These are phyloP conservation scores for Onychomys torridus DNA, from an alignment of 2,797 vertebrate species.

Conservation along the genomic window DNA sequence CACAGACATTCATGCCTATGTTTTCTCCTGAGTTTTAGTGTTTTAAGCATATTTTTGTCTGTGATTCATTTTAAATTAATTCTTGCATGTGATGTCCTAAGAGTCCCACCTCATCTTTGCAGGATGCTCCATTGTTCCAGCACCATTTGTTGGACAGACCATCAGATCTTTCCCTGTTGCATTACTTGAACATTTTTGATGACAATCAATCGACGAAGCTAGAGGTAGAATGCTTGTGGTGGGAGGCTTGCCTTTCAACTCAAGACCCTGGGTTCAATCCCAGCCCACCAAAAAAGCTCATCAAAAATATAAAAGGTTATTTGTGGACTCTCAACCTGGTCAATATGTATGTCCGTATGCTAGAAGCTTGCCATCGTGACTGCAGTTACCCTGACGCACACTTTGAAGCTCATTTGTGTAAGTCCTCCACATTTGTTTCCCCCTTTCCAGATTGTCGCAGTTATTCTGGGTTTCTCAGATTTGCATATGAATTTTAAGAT, in stretches of 20 bases:
- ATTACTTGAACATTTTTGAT: not conserved
- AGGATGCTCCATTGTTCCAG: not conserved
- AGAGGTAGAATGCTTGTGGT: not conserved
- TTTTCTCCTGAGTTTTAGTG: not conserved
- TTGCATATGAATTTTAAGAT: conserved; percentile 42
- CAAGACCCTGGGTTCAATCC: not conserved
- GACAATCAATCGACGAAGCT: not conserved
- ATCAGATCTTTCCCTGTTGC: not conserved
- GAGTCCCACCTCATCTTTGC: not conserved
- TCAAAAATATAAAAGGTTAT: not conserved
- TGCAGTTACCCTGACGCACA: not conserved
- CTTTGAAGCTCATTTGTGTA: not conserved
- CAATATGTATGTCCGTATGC: not conserved
- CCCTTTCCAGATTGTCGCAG: conserved; percentile 25
- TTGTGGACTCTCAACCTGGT: not conserved
- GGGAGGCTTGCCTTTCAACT: not conserved
- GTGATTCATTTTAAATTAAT: not conserved
- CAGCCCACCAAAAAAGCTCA: not conserved
- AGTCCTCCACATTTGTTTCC: not conserved
- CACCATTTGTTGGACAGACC: not conserved
- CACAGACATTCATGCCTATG: not conserved
- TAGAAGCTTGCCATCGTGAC: not conserved
- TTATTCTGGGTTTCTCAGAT: conserved; percentile 20
- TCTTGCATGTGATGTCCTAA: not conserved
- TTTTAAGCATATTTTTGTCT: not conserved